A percentile compares a stretch with the other conserved stretches of the same genome.
Evolutionary conservation across 2,113 vertebrate species (phyloP).

Genomic region (Pterocles burchelli): DNA sequence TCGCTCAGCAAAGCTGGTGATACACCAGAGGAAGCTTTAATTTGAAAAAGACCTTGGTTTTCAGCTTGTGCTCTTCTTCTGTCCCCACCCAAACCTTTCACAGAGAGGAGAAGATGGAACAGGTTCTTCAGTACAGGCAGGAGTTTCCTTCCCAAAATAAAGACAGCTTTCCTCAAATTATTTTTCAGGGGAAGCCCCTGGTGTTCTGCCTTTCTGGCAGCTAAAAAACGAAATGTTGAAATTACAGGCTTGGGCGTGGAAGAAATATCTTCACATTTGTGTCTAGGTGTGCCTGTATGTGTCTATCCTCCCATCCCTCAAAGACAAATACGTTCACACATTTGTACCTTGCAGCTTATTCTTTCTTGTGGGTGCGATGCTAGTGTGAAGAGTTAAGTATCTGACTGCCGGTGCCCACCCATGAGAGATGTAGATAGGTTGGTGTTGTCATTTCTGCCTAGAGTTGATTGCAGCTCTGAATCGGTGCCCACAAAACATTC

Average conservation of each 20-base stretch:
- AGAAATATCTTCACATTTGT: constrained; percentile 4
- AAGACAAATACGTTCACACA: background rate
- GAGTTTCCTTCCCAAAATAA: constrained; percentile 47
- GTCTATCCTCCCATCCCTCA: constrained; percentile 20
- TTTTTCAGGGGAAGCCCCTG: constrained; percentile 33
- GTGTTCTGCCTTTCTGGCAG: constrained; percentile 54
- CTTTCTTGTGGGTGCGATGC: background rate
- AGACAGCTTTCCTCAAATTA: background rate
- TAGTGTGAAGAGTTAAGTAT: background rate
- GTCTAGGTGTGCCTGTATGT: constrained; percentile 28
- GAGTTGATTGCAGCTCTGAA: constrained; percentile 4
- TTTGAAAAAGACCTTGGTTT: background rate
- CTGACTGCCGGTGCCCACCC: constrained; percentile 25
- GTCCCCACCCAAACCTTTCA: background rate
- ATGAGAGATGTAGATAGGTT: constrained; percentile 11
- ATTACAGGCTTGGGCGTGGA: constrained; percentile 18
- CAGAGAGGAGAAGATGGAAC: background rate
- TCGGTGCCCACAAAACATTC: background rate
- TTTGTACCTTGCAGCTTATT: constrained; percentile 23
- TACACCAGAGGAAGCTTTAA: background rate
- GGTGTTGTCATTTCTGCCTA: constrained; percentile 42
- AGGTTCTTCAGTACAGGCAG: background rate
- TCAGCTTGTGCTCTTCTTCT: background rate
- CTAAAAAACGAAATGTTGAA: constrained; percentile 36
- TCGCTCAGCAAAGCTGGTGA: background rate